A percentile compares a stretch with the other conserved stretches of the same genome.
Conservation (phyloP, 2,113 vertebrate species). For the Lucifuga dentata region DNA sequence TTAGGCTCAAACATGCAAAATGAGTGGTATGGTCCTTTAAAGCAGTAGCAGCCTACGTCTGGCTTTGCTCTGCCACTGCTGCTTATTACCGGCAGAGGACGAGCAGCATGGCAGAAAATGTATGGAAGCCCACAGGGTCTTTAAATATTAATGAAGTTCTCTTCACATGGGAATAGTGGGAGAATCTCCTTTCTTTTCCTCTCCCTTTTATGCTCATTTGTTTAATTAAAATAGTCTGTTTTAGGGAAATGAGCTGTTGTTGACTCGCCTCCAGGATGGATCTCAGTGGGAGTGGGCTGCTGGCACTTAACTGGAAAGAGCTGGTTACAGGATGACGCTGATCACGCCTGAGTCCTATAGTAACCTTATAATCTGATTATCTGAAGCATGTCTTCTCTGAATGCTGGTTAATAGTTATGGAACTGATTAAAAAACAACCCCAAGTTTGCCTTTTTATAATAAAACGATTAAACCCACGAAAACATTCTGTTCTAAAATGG, state of each 20-base stretch:
- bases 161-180: conserved; percentile 63
- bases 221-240: conserved; percentile 83
- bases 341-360: conserved; percentile 22
- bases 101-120: conserved; percentile 28
- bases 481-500: conserved; percentile 1
- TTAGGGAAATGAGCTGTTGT: conserved; percentile 72
- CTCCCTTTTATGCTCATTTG: conserved; percentile 70
- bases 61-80: conserved; percentile 8
- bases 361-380: neutral
- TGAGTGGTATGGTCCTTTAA: too few relatives aligned
- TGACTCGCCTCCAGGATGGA: conserved; percentile 56
- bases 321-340: neutral
- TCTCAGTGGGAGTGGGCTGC: conserved; percentile 51
- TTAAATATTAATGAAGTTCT: conserved; percentile 79
- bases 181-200: conserved; percentile 44
- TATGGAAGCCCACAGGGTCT: conserved; percentile 59
- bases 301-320: conserved; percentile 62
- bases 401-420: neutral
- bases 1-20: too few relatives aligned
- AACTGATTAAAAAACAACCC: neutral
- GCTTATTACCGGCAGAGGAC: conserved; percentile 31
- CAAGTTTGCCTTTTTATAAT: neutral
- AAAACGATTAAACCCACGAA: conserved; percentile 5
- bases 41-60: conserved; percentile 29
- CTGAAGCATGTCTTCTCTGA: neutral